These are phyloP conservation scores for Phenacoccus solenopsis DNA, from an alignment of 1,140 invertebrate species.

Conservation along the genomic window DNA sequence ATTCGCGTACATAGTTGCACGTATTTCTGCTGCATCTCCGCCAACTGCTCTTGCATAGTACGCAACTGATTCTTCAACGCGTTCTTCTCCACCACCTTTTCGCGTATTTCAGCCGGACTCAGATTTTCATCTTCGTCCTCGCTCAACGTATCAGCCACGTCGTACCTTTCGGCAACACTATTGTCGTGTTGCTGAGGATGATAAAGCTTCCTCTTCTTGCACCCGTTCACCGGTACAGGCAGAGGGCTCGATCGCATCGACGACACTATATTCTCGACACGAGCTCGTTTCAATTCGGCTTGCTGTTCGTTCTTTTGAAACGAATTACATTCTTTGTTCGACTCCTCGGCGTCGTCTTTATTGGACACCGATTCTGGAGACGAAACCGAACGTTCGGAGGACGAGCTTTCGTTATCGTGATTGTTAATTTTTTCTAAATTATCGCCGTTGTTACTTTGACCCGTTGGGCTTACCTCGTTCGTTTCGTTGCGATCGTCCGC, in stretches of 20 bases:
- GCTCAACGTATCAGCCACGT: conserved; percentile 33
- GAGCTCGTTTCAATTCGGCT: conserved; percentile 69
- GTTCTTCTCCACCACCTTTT: conserved; percentile 71
- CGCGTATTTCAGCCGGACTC: conserved; percentile 54
- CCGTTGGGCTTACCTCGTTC: conserved; percentile 22
- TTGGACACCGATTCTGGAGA: conserved; percentile 39
- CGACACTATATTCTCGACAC: conserved; percentile 88
- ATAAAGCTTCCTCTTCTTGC: conserved; percentile 93
- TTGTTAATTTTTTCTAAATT: conserved; percentile 15
- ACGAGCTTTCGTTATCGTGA: conserved; percentile 39
- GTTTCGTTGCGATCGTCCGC: conserved; percentile 4
- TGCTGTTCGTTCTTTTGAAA: conserved; percentile 33
- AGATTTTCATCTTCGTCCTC: conserved; percentile 46
- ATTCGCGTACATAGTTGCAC: conserved; percentile 70
- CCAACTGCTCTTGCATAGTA: conserved; percentile 75
- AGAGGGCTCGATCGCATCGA: conserved; percentile 76
- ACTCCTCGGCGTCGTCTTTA: conserved; percentile 40
- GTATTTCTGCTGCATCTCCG: conserved; percentile 82
- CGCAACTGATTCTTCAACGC: conserved; percentile 70
- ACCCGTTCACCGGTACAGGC: conserved; percentile 64
- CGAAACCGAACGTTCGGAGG: conserved; percentile 51
- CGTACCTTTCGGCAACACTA: conserved; percentile 50
- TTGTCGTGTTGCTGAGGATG: conserved; percentile 87
- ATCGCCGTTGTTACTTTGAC: background rate
- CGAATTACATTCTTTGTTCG: conserved; percentile 38